A percentile compares a stretch with the other conserved stretches of the same genome.
Conservation (phyloP, 2,888 invertebrate genomes). For the Aelia acuminata region DNA sequence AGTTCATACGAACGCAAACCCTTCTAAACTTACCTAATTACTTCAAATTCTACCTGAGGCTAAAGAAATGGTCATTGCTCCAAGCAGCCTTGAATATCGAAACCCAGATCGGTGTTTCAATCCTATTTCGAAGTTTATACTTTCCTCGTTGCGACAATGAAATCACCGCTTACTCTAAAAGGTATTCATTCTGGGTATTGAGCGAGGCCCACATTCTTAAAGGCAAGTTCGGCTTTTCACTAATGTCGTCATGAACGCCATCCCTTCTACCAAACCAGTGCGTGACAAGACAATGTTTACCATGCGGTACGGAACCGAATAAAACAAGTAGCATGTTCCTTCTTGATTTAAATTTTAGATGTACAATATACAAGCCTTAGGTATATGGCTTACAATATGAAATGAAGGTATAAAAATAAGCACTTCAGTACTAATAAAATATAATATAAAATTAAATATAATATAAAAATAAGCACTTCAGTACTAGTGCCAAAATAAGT, state of each 20-base stretch:
- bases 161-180: not conserved
- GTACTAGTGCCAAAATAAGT: no score
- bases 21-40: no score
- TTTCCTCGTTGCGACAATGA: not conserved
- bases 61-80: not conserved
- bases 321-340: not conserved
- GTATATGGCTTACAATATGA: no score
- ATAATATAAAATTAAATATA: no score
- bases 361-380: no score
- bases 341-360: not conserved
- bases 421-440: no score
- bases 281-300: not conserved
- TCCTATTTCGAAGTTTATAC: not conserved
- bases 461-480: no score
- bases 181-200: not conserved
- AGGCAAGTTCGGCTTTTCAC: conserved; percentile 13
- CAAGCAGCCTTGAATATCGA: not conserved
- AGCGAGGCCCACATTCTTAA: not conserved
- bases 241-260: conserved; percentile 2
- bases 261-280: not conserved
- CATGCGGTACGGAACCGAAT: not conserved
- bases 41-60: not conserved
- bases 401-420: no score
- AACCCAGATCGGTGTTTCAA: not conserved
- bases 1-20: no score